phyloP scores from a whole-genome alignment of 2,888 invertebrate species.

The Plebejus melissa region DNA sequence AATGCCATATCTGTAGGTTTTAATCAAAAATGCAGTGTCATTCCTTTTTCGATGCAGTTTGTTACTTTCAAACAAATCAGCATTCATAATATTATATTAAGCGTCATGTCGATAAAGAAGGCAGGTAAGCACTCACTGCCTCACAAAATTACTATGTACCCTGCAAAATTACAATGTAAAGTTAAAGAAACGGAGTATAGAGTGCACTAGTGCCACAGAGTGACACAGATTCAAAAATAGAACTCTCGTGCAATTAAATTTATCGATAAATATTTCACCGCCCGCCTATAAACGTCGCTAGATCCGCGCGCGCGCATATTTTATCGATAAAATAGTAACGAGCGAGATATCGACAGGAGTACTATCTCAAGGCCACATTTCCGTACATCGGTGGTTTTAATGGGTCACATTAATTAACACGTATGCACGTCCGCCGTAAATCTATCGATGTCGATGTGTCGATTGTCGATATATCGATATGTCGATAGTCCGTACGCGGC shows the following conservation, averaged over 20 bases:
- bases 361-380: conserved; percentile 40
- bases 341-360: conserved; percentile 38
- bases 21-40: background rate
- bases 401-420: conserved; percentile 67
- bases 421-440: conserved; percentile 61
- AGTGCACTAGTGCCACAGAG: background rate
- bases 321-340: conserved; percentile 35
- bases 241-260: conserved; percentile 3
- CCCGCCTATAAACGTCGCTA: conserved; percentile 17
- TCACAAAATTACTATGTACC: background rate
- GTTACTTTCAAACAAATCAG: too few relatives aligned
- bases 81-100: too few relatives aligned
- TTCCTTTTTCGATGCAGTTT: too few relatives aligned
- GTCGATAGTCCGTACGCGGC: conserved; percentile 38
- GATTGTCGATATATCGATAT: conserved; percentile 49
- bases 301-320: conserved; percentile 15
- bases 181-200: background rate
- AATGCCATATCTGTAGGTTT: background rate
- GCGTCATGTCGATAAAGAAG: too few relatives aligned
- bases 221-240: conserved; percentile 16
- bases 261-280: conserved; percentile 19
- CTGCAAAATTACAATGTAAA: background rate
- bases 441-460: conserved; percentile 57
- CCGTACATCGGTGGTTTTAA: conserved; percentile 42
- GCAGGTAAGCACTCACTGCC: too few relatives aligned